Conservation (phyloP, 2,113 vertebrate species). For the Noctilio leporinus region DNA sequence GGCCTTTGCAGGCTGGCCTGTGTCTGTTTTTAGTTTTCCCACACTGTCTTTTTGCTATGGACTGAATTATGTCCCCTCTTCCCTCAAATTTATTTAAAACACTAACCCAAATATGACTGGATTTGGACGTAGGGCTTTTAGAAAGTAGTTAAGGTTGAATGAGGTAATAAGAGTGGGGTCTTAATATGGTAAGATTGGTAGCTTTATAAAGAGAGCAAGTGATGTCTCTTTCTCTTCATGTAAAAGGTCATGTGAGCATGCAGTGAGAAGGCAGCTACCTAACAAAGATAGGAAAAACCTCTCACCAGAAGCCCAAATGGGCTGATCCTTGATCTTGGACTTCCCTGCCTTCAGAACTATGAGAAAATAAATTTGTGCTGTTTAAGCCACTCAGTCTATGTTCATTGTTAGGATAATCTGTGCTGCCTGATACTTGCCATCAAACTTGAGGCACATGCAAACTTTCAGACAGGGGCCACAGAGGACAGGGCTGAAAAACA, state of each 20-base stretch:
- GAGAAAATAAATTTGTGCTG: neutral
- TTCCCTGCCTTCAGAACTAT: neutral
- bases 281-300: neutral
- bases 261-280: neutral
- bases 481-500: neutral
- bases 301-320: neutral
- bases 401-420: neutral
- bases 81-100: neutral
- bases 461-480: neutral
- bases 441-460: neutral
- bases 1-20: neutral
- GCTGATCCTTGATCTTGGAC: neutral
- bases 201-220: neutral
- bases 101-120: neutral
- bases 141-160: neutral
- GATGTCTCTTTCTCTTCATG: neutral
- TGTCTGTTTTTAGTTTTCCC: neutral
- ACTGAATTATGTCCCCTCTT: neutral
- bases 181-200: neutral
- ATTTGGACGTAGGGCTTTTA: neutral
- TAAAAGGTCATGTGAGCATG: neutral
- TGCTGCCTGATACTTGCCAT: neutral
- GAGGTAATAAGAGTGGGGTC: neutral
- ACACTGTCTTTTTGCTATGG: neutral
- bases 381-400: neutral